Percentiles rank a stretch among this genome's conserved stretches.
These are phyloP conservation scores for Pangasius djambal DNA, from an alignment of 2,797 vertebrate species.

Conservation along the genomic window DNA sequence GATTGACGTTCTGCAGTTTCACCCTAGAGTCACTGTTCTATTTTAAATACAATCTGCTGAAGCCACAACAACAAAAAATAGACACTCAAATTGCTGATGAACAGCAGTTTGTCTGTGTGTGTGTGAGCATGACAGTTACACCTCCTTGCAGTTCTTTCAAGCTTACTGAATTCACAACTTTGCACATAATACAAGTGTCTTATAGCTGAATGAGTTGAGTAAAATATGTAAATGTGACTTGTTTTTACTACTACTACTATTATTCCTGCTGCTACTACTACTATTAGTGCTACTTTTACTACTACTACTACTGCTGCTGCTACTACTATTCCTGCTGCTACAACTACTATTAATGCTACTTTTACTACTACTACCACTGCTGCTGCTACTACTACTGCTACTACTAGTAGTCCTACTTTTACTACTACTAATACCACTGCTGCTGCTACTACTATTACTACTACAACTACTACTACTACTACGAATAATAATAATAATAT, in stretches of 20 bases:
- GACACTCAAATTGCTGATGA: not conserved
- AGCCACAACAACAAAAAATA: not conserved
- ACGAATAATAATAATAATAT: not conserved
- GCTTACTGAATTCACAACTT: not conserved
- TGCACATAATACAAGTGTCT: not conserved
- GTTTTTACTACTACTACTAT: not conserved
- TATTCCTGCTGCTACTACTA: not conserved
- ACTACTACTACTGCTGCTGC: too few relatives aligned
- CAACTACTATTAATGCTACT: not conserved
- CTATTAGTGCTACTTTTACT: not conserved
- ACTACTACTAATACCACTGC: too few relatives aligned
- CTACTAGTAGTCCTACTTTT: too few relatives aligned
- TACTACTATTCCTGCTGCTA: too few relatives aligned
- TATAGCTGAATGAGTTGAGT: not conserved
- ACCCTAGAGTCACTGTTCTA: not conserved
- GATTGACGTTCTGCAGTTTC: not conserved
- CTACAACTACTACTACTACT: too few relatives aligned
- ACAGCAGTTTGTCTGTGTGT: not conserved
- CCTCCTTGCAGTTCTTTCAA: not conserved
- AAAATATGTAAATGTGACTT: not conserved
- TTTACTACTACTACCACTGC: too few relatives aligned
- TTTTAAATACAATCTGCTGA: not conserved
- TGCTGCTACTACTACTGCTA: too few relatives aligned
- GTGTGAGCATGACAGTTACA: not conserved
- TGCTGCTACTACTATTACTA: too few relatives aligned